Conservation (phyloP, 2,888 invertebrate species). For the Chrysolina americana region DNA sequence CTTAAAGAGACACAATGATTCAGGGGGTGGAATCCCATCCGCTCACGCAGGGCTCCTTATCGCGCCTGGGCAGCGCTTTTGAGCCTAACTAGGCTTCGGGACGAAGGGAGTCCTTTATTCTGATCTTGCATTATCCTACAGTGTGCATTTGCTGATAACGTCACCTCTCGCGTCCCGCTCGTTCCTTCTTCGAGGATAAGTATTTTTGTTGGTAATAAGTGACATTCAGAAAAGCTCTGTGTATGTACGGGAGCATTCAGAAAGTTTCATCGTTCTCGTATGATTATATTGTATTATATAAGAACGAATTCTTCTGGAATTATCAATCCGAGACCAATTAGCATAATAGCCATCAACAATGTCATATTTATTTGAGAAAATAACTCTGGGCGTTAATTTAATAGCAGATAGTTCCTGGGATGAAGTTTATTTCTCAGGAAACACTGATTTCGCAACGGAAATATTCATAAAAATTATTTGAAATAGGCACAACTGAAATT, state of each 20-base stretch:
- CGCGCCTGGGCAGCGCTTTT: constrained; percentile 66
- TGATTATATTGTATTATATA: too few species aligned
- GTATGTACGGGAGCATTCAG: neutral
- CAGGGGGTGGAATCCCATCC: constrained; percentile 57
- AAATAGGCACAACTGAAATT: too few species aligned
- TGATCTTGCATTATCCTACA: constrained; percentile 67
- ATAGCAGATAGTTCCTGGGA: too few species aligned
- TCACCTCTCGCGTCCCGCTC: constrained; percentile 27
- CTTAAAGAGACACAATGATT: constrained; percentile 52
- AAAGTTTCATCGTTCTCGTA: neutral
- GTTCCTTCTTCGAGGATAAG: neutral
- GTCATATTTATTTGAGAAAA: too few species aligned
- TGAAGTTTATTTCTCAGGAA: too few species aligned
- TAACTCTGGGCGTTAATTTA: too few species aligned
- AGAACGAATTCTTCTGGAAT: too few species aligned
- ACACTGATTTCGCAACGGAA: too few species aligned
- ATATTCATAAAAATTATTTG: too few species aligned
- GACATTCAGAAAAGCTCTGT: neutral
- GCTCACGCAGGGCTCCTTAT: constrained; percentile 65
- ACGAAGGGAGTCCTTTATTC: constrained; percentile 63
- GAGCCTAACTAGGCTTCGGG: constrained; percentile 63
- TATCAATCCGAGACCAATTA: too few species aligned
- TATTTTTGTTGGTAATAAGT: neutral
- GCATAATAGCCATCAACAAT: too few species aligned
- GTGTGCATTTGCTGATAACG: constrained; percentile 62